Percentiles rank a stretch among this genome's conserved stretches.
Conservation (phyloP, 2,113 vertebrate genomes). For the Caloenas nicobarica region DNA sequence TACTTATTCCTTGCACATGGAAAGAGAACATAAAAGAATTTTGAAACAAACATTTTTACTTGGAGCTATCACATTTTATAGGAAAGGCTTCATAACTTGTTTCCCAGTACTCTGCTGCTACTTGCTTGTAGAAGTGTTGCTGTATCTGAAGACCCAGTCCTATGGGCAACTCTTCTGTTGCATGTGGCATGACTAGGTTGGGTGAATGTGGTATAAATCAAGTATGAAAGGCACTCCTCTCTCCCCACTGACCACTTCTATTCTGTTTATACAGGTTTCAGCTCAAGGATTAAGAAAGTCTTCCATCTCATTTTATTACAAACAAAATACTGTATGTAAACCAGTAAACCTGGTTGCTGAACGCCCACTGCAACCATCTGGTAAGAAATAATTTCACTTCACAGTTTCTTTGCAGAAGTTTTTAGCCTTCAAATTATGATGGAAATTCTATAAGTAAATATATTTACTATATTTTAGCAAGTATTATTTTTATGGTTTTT, state of each 20-base stretch:
- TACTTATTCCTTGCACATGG: not conserved
- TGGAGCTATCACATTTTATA: not conserved
- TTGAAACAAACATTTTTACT: not conserved
- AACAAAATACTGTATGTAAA: not conserved
- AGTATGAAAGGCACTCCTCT: not conserved
- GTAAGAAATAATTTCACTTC: not conserved
- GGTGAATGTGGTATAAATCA: not conserved
- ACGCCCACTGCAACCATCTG: not conserved
- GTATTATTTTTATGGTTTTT: not conserved
- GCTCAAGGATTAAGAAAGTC: not conserved
- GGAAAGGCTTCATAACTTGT: not conserved
- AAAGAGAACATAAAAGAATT: not conserved
- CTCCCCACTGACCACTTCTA: not conserved
- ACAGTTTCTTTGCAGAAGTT: not conserved
- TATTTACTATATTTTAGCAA: not conserved
- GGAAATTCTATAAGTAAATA: not conserved
- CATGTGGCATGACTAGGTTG: not conserved
- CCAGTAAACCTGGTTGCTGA: not conserved
- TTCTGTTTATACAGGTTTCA: not conserved
- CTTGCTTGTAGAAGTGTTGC: not conserved
- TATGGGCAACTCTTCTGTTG: not conserved
- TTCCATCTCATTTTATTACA: not conserved
- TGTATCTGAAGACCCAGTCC: not conserved
- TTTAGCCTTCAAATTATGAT: not conserved
- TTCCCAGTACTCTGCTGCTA: not conserved